Evolutionary conservation across 2,113 vertebrate species (phyloP), one percentile per base, ranked within the genome.

Genomic region (Leucopternis melanops): DNA sequence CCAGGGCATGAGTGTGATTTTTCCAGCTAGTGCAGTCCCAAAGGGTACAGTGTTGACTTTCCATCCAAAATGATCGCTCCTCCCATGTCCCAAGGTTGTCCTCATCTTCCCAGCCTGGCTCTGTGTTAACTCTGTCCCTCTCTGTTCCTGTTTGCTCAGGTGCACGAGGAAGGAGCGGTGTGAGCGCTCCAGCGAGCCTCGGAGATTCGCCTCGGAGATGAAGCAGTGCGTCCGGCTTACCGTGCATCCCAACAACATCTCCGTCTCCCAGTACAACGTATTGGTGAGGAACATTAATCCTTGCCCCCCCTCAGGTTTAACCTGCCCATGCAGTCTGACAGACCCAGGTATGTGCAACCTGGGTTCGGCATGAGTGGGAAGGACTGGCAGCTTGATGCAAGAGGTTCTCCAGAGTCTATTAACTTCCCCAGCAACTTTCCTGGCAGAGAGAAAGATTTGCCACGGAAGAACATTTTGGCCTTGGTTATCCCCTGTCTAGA

Each of bases 231-330:
- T 99, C 94, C 98, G 99, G 20, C 98, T 99, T 70, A 99, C 98
- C 0, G 99, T 99, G 80, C 99, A 99, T 50, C 99, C 99, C 93
- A 99, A 98, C 98, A 99, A 99, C 98, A 99, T 99, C 98, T 99
- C 99, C 0, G 99, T 99, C 94, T 99, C 99, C 89, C 99, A 99
- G 98, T 99, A 99, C 94, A 99, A 98, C 8, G 99, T 99, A 42
- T 98, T 98, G 98, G 99, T 99, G 97, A 99, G 99, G 91, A 81
- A 95, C 45, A 2, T 9, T 11, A 8, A 25, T 10, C 66, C 25
- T 75, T 71, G 55, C 13, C 62, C 26, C 26, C 18, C 50, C 40
- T 52, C 10, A 16, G 26, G 9, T 63, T 32, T 54, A 17, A 11
- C 8, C 62, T 84, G 18, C 32, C 44, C 5, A 0, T 36, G 32